These are phyloP conservation scores for Hermodice carunculata DNA, from an alignment of 2,888 invertebrate genomes.

Conservation along the genomic window DNA sequence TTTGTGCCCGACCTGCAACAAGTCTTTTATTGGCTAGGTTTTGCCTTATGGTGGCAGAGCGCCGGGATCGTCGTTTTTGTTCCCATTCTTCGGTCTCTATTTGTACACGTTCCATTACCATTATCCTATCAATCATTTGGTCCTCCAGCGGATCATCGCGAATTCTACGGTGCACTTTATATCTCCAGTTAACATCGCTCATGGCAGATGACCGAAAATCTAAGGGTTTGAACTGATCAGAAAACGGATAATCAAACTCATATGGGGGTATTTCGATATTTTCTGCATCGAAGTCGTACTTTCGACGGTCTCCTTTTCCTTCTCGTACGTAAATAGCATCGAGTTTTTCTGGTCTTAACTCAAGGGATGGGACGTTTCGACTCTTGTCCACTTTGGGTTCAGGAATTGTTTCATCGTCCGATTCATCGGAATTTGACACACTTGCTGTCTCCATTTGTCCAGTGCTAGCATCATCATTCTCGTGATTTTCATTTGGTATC, in stretches of 20 bases:
- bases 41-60: neutral
- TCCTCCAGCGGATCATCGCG: slow-evolving; percentile 1
- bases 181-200: slow-evolving; percentile 9
- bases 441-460: too few relatives aligned
- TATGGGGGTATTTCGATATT: slow-evolving; percentile 51
- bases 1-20: neutral
- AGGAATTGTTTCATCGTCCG: slow-evolving; percentile 9
- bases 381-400: slow-evolving; percentile 19
- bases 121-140: slow-evolving; percentile 15
- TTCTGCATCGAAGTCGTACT: slow-evolving; percentile 59
- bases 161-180: neutral
- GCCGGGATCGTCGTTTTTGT: neutral
- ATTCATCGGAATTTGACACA: slow-evolving; percentile 9
- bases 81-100: slow-evolving; percentile 17
- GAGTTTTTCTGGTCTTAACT: slow-evolving; percentile 56
- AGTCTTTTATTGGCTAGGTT: neutral
- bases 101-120: slow-evolving; percentile 12
- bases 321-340: slow-evolving; percentile 56
- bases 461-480: too few relatives aligned
- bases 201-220: slow-evolving; percentile 35
- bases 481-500: too few relatives aligned
- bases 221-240: slow-evolving; percentile 45
- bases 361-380: slow-evolving; percentile 34
- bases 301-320: slow-evolving; percentile 50
- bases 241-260: slow-evolving; percentile 51